phyloP scores from a whole-genome alignment of 2,888 invertebrate genomes.

The Caenorhabditis sulstoni region DNA sequence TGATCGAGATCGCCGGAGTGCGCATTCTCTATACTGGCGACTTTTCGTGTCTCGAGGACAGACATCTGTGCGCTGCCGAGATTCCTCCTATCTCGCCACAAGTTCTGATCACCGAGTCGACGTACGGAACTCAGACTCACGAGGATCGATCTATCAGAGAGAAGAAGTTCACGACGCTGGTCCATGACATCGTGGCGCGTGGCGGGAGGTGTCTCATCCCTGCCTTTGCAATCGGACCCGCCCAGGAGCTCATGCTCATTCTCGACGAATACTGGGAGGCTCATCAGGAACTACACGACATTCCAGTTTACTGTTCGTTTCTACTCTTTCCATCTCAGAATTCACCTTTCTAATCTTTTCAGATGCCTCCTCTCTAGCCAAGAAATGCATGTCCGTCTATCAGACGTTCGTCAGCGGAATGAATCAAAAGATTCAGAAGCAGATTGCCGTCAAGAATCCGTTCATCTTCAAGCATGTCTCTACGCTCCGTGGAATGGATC shows the following conservation, averaged over 20 bases:
- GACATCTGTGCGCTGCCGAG: conserved; percentile 99
- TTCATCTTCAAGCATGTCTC: conserved; percentile 97
- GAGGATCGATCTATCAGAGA: conserved; percentile 98
- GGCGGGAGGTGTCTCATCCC: conserved; percentile 99
- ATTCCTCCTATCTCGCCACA: conserved; percentile 96
- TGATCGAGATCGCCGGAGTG: conserved; percentile 98
- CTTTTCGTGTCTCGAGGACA: conserved; percentile 97
- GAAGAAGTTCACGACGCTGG: conserved; percentile 85
- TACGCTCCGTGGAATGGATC: conserved; percentile 90
- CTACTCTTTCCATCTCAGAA: background rate
- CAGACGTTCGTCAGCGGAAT: conserved; percentile 99
- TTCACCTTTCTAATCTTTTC: conserved; percentile 19
- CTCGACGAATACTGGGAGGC: conserved; percentile 96
- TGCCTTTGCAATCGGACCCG: conserved; percentile 97
- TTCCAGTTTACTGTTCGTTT: conserved; percentile 91
- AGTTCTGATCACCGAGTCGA: conserved; percentile 97
- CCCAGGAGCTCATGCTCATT: conserved; percentile 84
- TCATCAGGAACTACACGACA: conserved; percentile 96
- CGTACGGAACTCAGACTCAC: conserved; percentile 99
- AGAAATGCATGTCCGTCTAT: conserved; percentile 99
- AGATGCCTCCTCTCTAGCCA: conserved; percentile 96
- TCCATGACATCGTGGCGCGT: conserved; percentile 94
- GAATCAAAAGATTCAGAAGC: conserved; percentile 96
- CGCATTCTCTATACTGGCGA: conserved; percentile 90
- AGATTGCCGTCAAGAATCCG: conserved; percentile 98